Conservation (phyloP, 2,888 invertebrate genomes). For the Sinodicranocentrus sp. region DNA sequence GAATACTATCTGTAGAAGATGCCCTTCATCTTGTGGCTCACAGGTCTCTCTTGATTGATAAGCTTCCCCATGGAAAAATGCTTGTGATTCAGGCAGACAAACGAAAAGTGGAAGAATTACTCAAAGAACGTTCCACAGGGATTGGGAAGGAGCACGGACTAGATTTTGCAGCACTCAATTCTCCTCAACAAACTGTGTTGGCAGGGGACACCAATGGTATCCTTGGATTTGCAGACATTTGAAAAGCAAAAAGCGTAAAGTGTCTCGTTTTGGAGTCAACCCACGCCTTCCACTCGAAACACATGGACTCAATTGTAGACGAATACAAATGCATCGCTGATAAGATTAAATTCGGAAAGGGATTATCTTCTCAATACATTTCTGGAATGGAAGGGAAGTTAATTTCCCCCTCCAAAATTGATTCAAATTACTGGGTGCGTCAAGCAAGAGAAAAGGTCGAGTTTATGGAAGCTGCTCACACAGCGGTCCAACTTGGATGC, state of each 20-base stretch:
- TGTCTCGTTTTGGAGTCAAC: slow-evolving; percentile 45
- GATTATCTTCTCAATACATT: slow-evolving; percentile 39
- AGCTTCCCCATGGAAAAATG: slow-evolving; percentile 50
- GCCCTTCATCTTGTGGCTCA: slow-evolving; percentile 57
- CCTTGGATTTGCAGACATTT: slow-evolving; percentile 25
- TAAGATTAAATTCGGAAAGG: background rate
- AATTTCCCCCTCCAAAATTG: background rate
- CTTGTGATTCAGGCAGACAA: slow-evolving; percentile 46
- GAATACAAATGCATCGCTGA: slow-evolving; percentile 56
- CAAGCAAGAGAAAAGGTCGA: slow-evolving; percentile 61
- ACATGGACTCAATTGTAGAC: slow-evolving; percentile 62
- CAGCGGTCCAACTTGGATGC: slow-evolving; percentile 32
- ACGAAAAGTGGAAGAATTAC: background rate
- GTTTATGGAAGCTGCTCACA: slow-evolving; percentile 47
- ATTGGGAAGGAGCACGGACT: slow-evolving; percentile 12
- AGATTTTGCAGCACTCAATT: slow-evolving; percentile 61
- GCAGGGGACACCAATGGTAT: slow-evolving; percentile 35
- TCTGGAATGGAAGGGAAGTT: slow-evolving; percentile 54
- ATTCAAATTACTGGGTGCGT: slow-evolving; percentile 55
- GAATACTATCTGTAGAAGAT: slow-evolving; percentile 33
- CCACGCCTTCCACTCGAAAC: slow-evolving; percentile 66
- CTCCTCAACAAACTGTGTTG: slow-evolving; percentile 55
- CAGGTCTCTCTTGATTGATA: slow-evolving; percentile 51
- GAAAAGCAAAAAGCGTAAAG: slow-evolving; percentile 26
- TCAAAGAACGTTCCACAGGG: background rate